phyloP scores from a whole-genome alignment of 2,888 invertebrate genomes.

The Cylloceria caligata region DNA sequence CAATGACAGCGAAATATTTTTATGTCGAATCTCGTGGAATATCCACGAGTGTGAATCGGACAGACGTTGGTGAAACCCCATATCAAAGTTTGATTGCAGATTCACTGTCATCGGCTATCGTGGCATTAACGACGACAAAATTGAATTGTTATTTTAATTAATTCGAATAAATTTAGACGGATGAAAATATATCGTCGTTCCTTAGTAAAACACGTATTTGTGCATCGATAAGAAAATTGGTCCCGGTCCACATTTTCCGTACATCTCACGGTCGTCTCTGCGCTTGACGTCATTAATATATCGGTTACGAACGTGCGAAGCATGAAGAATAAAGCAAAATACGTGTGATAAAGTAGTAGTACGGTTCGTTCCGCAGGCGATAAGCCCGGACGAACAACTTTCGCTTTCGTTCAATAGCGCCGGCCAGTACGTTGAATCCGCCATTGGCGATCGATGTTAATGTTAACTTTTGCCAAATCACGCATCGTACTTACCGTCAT shows the following conservation, averaged over 20 bases:
- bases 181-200: background rate
- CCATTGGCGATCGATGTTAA: conserved; percentile 55
- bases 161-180: background rate
- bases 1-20: too few relatives aligned
- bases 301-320: conserved; percentile 71
- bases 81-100: conserved; percentile 21
- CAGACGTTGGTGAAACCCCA: conserved; percentile 37
- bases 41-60: conserved; percentile 17
- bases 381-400: conserved; percentile 70
- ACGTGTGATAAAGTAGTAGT: conserved; percentile 75
- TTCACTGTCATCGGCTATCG: background rate
- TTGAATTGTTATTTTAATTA: too few relatives aligned
- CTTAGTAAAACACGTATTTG: background rate
- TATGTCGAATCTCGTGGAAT: background rate
- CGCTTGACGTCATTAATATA: conserved; percentile 70
- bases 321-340: conserved; percentile 73
- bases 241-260: conserved; percentile 48
- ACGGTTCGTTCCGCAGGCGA: conserved; percentile 72
- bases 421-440: conserved; percentile 66
- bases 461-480: conserved; percentile 65
- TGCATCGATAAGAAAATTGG: conserved; percentile 5
- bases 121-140: background rate
- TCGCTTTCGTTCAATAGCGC: conserved; percentile 71
- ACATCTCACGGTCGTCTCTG: conserved; percentile 69
- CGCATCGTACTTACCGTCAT: conserved; percentile 67